Percentiles rank a stretch among this genome's conserved stretches.
Evolutionary conservation across 2,888 invertebrate species (phyloP).

Genomic region (Apodemia zela): DNA sequence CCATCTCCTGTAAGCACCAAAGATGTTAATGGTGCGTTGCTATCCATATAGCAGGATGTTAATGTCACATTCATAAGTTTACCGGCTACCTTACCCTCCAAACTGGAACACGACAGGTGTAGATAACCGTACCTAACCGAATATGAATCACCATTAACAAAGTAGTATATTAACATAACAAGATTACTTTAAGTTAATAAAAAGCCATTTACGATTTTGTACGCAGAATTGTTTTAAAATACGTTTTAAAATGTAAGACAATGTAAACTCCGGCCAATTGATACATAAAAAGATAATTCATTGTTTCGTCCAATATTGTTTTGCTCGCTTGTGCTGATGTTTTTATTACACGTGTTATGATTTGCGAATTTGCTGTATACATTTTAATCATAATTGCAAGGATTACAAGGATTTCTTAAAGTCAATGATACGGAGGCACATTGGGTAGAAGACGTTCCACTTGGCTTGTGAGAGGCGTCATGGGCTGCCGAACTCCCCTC

Average conservation of each 20-base stretch:
- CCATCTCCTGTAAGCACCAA: no score
- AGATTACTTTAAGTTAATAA: no score
- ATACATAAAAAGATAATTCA: neutral
- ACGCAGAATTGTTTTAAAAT: no score
- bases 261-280: neutral
- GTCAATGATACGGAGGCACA: constrained; percentile 40
- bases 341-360: neutral
- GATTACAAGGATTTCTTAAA: constrained; percentile 46
- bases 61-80: no score
- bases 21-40: no score
- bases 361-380: neutral
- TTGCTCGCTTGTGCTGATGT: neutral
- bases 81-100: no score
- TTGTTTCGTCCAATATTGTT: neutral
- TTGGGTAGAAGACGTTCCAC: constrained; percentile 53
- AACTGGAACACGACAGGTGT: no score
- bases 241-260: neutral
- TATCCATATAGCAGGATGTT: no score
- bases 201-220: no score
- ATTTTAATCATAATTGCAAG: constrained; percentile 35
- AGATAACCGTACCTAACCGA: no score
- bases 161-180: no score
- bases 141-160: no score
- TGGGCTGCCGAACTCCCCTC: constrained; percentile 53
- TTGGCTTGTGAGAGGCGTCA: constrained; percentile 55